Percentiles rank a stretch among this genome's conserved stretches.
These are phyloP conservation scores for Parazoanthus swiftii DNA, from an alignment of 92 coral and sea anemone species.

Conservation along the genomic window DNA sequence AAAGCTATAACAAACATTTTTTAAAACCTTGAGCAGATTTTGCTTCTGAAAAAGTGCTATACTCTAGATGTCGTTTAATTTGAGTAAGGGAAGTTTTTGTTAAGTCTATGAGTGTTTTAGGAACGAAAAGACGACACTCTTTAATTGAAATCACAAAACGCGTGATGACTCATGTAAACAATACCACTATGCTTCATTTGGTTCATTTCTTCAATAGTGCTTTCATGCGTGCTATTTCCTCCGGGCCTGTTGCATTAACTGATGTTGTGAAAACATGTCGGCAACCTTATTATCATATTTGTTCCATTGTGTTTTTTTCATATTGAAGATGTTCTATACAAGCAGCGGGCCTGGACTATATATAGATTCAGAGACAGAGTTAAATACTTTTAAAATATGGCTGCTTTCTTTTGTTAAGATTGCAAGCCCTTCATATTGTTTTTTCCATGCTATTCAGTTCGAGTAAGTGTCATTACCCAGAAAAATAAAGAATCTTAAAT, in stretches of 20 bases:
- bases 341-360: not conserved
- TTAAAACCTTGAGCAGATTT: not conserved
- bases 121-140: not conserved
- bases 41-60: not conserved
- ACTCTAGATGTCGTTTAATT: not conserved
- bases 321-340: not conserved
- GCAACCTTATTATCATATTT: constrained; percentile 6
- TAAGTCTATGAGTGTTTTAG: not conserved
- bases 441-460: not conserved
- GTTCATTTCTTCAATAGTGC: constrained; percentile 27
- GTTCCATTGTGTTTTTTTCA: constrained; percentile 13
- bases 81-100: not conserved
- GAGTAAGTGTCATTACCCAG: too few species aligned
- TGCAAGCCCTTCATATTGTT: not conserved
- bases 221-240: constrained; percentile 17
- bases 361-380: not conserved
- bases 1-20: not conserved
- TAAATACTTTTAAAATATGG: not conserved
- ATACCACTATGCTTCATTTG: constrained; percentile 14
- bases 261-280: constrained; percentile 30
- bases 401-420: not conserved
- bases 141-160: constrained; percentile 34
- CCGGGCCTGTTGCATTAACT: constrained; percentile 33
- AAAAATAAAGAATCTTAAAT: not conserved
- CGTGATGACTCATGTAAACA: constrained; percentile 32